These are phyloP conservation scores for Smittia aterrima DNA, from an alignment of 2,888 invertebrate genomes.

Conservation along the genomic window DNA sequence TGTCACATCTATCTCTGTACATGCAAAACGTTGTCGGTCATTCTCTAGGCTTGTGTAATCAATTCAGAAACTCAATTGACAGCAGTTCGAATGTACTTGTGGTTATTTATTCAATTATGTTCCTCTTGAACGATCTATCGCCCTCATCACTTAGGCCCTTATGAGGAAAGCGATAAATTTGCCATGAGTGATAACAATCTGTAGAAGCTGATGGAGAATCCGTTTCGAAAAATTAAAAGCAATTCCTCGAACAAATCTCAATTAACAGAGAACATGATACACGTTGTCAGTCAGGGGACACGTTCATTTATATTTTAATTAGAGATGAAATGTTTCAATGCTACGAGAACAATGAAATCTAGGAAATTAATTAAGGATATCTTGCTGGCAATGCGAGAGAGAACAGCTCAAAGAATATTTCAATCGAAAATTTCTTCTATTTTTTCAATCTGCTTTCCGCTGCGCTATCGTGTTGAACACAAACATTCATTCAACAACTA, in stretches of 20 bases:
- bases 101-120: not conserved
- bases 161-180: not conserved
- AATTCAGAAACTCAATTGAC: not conserved
- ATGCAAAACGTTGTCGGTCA: not conserved
- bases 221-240: not conserved
- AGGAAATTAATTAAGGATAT: not conserved
- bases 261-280: not conserved
- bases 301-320: constrained; percentile 39
- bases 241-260: not conserved
- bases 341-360: not conserved
- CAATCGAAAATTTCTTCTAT: too few relatives aligned
- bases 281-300: not conserved
- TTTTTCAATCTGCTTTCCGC: too few relatives aligned
- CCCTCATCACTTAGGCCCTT: not conserved
- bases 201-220: not conserved
- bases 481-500: not conserved
- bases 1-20: not conserved
- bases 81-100: not conserved
- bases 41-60: not conserved
- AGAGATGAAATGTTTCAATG: constrained; percentile 30
- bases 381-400: not conserved
- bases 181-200: not conserved
- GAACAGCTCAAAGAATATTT: not conserved
- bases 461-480: not conserved
- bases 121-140: not conserved